Evolutionary conservation across 2,888 invertebrate species (phyloP).

Genomic region (Koerneria pararmatus): DNA sequence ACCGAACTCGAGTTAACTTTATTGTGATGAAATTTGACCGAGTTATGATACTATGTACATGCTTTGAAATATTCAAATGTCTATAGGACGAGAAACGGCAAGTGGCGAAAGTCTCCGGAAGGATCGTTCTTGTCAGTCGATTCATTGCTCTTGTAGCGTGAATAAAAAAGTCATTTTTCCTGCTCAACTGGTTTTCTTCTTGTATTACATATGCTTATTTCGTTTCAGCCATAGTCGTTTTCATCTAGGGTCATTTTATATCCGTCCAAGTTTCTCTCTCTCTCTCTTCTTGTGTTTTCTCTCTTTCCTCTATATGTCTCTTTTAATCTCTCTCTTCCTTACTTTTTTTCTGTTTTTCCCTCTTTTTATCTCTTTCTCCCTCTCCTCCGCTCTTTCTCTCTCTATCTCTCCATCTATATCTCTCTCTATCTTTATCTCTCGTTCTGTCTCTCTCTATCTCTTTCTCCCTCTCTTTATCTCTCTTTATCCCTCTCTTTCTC

Average conservation of each 20-base stretch:
- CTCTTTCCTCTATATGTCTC: not conserved
- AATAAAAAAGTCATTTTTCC: no score
- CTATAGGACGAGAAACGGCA: slow-evolving; percentile 55
- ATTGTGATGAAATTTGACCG: no score
- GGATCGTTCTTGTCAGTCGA: slow-evolving; percentile 49
- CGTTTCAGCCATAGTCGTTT: not conserved
- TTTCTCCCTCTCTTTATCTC: slow-evolving; percentile 8
- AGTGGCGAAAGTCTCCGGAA: slow-evolving; percentile 52
- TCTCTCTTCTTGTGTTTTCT: slow-evolving; percentile 4
- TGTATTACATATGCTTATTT: not conserved
- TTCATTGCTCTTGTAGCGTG: no score
- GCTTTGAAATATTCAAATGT: slow-evolving; percentile 7
- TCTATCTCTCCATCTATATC: no score
- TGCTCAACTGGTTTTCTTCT: not conserved
- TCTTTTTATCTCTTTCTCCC: slow-evolving; percentile 8
- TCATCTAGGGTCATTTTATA: not conserved
- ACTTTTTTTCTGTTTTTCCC: not conserved
- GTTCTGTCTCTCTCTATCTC: slow-evolving; percentile 15
- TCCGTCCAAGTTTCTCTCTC: not conserved
- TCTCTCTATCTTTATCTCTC: no score
- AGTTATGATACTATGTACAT: not conserved
- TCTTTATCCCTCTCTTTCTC: no score
- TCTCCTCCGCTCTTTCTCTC: not conserved
- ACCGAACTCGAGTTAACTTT: no score
- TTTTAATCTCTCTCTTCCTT: not conserved